These are phyloP conservation scores for Vidua chalybeata DNA, from an alignment of 2,113 vertebrate genomes.

Conservation along the genomic window DNA sequence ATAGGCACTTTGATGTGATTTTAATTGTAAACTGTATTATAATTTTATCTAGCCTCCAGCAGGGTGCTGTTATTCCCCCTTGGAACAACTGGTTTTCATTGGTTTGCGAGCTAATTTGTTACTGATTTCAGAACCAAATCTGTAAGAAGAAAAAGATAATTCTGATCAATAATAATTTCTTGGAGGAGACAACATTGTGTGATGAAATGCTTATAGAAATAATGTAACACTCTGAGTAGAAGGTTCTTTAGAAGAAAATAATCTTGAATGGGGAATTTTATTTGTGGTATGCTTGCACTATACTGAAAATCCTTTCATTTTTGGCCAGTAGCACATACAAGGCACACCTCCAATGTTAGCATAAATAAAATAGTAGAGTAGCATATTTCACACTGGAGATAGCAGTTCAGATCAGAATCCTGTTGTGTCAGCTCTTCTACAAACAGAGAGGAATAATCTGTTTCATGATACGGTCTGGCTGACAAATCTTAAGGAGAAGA, in stretches of 20 bases:
- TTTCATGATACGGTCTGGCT: not conserved
- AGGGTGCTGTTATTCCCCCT: not conserved
- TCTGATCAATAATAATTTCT: not conserved
- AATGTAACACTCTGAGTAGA: not conserved
- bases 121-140: not conserved
- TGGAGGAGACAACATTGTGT: no score
- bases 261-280: not conserved
- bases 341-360: not conserved
- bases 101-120: not conserved
- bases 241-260: not conserved
- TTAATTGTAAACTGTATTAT: constrained; percentile 20
- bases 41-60: not conserved
- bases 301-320: not conserved
- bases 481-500: not conserved
- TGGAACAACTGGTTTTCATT: not conserved
- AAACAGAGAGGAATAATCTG: not conserved
- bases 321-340: not conserved
- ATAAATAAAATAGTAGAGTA: not conserved
- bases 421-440: not conserved
- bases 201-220: not conserved
- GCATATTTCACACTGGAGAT: not conserved
- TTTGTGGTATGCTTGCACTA: not conserved
- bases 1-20: not conserved
- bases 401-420: not conserved
- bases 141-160: not conserved